Percentiles rank a stretch among this genome's conserved stretches.
Conservation (phyloP, 2,797 vertebrate species). For the Rousettus madagascariensis region DNA sequence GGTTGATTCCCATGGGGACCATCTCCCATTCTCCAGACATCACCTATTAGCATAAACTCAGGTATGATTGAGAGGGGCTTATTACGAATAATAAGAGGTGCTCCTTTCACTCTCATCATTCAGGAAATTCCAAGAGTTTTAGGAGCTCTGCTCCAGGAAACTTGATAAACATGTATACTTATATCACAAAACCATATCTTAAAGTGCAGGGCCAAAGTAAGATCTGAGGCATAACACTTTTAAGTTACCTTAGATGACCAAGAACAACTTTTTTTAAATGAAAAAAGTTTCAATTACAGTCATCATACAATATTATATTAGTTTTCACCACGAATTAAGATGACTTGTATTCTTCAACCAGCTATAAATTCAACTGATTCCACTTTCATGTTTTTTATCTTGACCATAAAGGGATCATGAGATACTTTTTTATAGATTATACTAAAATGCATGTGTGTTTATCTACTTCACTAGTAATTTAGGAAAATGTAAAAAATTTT, state of each 20-base stretch:
- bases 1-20: not conserved
- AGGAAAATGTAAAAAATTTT: conserved; percentile 8
- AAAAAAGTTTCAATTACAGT: not conserved
- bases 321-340: not conserved
- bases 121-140: not conserved
- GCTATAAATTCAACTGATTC: not conserved
- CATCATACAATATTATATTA: not conserved
- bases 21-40: not conserved
- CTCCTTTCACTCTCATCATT: not conserved
- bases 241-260: not conserved
- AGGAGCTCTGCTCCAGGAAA: not conserved
- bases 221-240: not conserved
- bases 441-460: not conserved
- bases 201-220: not conserved
- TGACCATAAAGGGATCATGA: not conserved
- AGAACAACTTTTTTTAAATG: not conserved
- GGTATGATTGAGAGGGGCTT: not conserved
- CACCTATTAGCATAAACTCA: not conserved
- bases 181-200: not conserved
- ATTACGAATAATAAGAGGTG: not conserved
- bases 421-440: not conserved
- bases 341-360: not conserved
- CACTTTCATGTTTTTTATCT: not conserved
- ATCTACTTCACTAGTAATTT: not conserved
- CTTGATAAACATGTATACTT: not conserved